phyloP scores from a whole-genome alignment of 2,797 vertebrate genomes.

The Australoheros facetus region DNA sequence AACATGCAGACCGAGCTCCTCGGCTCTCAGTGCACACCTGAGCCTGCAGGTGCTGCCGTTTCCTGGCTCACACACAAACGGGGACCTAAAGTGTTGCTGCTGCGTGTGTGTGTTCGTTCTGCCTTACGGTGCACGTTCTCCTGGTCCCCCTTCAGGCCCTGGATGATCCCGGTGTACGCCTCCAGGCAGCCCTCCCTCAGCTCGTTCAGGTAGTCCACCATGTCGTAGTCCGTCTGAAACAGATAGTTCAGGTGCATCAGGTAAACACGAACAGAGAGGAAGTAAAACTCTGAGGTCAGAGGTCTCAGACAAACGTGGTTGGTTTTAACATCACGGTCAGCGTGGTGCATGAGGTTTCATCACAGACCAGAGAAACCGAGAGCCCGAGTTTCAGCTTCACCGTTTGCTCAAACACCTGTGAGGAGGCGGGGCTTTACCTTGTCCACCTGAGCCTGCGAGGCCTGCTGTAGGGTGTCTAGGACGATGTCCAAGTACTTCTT shows the following conservation, averaged over 20 bases:
- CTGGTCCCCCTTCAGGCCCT: conserved; percentile 97
- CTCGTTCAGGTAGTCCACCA: conserved; percentile 99
- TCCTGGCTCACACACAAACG: too few species aligned
- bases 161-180: conserved; percentile 97
- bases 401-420: background rate
- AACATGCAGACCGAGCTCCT: background rate
- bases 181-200: conserved; percentile 96
- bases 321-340: conserved; percentile 28
- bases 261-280: background rate
- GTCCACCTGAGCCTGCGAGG: conserved; percentile 96
- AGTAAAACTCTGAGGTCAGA: background rate
- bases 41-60: background rate
- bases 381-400: background rate
- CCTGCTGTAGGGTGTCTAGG: conserved; percentile 95
- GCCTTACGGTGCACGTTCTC: conserved; percentile 98
- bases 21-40: background rate
- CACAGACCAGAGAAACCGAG: conserved; percentile 2
- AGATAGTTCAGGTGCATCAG: background rate
- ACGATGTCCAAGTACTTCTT: conserved; percentile 98
- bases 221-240: conserved; percentile 94
- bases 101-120: background rate
- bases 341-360: conserved; percentile 35
- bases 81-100: too few species aligned
- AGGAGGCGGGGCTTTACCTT: conserved; percentile 81
- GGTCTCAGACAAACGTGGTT: conserved; percentile 27